Conservation (phyloP, 2,888 invertebrate species). For the Melanostoma mellinum region DNA sequence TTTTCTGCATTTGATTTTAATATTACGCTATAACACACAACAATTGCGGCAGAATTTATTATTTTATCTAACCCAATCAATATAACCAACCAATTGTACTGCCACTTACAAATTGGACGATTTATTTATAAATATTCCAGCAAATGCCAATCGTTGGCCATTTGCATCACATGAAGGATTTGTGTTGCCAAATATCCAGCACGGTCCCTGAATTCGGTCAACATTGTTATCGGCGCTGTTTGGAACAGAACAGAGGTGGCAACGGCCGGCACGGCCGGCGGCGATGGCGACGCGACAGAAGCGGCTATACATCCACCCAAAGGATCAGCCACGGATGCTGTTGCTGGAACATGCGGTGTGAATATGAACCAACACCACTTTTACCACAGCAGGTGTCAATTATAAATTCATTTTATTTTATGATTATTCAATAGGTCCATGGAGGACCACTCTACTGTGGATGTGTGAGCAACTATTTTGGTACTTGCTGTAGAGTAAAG, state of each 20-base stretch:
- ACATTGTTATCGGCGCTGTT: too few relatives aligned
- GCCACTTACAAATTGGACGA: slow-evolving; percentile 38
- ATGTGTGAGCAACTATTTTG: slow-evolving; percentile 50
- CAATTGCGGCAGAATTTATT: slow-evolving; percentile 69
- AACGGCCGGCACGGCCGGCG: too few relatives aligned
- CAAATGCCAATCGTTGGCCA: slow-evolving; percentile 8
- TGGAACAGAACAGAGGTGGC: too few relatives aligned
- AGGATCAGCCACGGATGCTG: neutral
- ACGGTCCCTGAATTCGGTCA: slow-evolving; percentile 4
- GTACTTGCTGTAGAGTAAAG: neutral
- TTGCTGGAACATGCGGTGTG: slow-evolving; percentile 27
- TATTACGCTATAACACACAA: slow-evolving; percentile 60
- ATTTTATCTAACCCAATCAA: slow-evolving; percentile 70
- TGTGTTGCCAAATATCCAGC: slow-evolving; percentile 33
- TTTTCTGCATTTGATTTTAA: slow-evolving; percentile 49
- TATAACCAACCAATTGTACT: slow-evolving; percentile 48
- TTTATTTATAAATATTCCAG: slow-evolving; percentile 10
- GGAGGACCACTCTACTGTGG: slow-evolving; percentile 1
- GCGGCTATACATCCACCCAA: slow-evolving; percentile 1
- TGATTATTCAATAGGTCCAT: slow-evolving; percentile 61
- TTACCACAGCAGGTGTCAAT: slow-evolving; percentile 68
- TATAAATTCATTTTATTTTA: slow-evolving; percentile 72
- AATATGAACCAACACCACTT: slow-evolving; percentile 33
- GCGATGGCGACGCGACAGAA: neutral
- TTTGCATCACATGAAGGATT: slow-evolving; percentile 30